Evolutionary conservation across 2,888 invertebrate species (phyloP).

Genomic region (Xanthorhoe designata): DNA sequence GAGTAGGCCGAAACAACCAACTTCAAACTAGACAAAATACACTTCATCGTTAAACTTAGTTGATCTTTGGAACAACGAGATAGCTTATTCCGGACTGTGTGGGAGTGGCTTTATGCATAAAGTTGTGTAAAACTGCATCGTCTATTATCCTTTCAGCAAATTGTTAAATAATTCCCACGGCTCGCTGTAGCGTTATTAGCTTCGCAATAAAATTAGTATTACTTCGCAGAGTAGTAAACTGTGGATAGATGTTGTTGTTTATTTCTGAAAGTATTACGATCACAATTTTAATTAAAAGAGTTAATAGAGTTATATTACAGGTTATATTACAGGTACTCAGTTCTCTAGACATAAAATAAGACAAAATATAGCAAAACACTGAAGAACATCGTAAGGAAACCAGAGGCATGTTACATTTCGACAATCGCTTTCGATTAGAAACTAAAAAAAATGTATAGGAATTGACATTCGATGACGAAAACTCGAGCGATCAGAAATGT

Average conservation of each 20-base stretch:
- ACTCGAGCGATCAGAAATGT: too few relatives aligned
- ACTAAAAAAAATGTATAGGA: too few relatives aligned
- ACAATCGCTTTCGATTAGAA: too few relatives aligned
- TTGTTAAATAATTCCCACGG: conserved; percentile 31
- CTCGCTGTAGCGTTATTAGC: conserved; percentile 32
- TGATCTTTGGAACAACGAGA: not conserved
- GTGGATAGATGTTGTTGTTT: not conserved
- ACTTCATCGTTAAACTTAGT: not conserved
- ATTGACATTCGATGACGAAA: too few relatives aligned
- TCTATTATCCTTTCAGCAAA: conserved; percentile 36
- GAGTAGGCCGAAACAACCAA: not conserved
- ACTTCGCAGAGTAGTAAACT: conserved; percentile 16
- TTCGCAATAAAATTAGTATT: conserved; percentile 35
- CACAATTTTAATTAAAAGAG: too few relatives aligned
- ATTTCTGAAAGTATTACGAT: too few relatives aligned
- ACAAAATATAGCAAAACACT: too few relatives aligned
- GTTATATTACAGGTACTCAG: too few relatives aligned
- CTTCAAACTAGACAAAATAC: not conserved
- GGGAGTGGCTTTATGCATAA: conserved; percentile 11
- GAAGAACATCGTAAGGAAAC: too few relatives aligned
- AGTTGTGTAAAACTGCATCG: conserved; percentile 31
- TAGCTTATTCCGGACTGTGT: not conserved
- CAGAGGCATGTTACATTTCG: too few relatives aligned
- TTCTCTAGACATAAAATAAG: too few relatives aligned
- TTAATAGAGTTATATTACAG: too few relatives aligned